Percentiles rank a stretch among this genome's conserved stretches.
phyloP scores from a whole-genome alignment of 2,797 vertebrate species.

The Macropodus opercularis region DNA sequence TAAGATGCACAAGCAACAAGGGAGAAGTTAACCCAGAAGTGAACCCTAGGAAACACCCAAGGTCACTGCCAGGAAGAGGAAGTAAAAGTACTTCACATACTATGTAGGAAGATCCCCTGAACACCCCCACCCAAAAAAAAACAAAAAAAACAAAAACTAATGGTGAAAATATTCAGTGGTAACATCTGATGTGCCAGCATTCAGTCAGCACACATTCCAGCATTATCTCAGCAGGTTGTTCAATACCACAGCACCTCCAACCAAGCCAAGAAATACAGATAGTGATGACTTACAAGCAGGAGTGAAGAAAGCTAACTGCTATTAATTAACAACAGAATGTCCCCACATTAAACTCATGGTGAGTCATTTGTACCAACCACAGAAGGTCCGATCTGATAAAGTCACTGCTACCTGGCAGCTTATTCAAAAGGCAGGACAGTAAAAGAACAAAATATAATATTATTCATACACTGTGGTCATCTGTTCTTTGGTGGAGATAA shows the following conservation, averaged over 20 bases:
- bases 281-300: slow-evolving; percentile 22
- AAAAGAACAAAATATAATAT: not conserved
- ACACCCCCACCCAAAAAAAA: no score
- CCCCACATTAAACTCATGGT: no score
- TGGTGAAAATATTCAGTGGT: not conserved
- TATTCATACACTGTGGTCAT: no score
- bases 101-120: not conserved
- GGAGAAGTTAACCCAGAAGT: slow-evolving; percentile 4
- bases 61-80: slow-evolving; percentile 21
- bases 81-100: slow-evolving; percentile 18
- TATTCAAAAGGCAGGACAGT: slow-evolving; percentile 6
- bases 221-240: slow-evolving; percentile 27
- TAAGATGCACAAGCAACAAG: not conserved
- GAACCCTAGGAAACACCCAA: slow-evolving; percentile 11
- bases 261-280: slow-evolving; percentile 23
- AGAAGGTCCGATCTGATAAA: no score
- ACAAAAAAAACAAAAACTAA: not conserved
- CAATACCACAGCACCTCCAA: slow-evolving; percentile 22
- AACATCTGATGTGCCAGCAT: not conserved
- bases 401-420: not conserved
- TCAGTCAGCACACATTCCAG: slow-evolving; percentile 3
- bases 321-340: no score
- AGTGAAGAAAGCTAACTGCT: not conserved
- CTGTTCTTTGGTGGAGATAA: not conserved
- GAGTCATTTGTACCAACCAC: no score